Evolutionary conservation across 2,797 vertebrate species (phyloP).

Genomic region (Momotus momota): DNA sequence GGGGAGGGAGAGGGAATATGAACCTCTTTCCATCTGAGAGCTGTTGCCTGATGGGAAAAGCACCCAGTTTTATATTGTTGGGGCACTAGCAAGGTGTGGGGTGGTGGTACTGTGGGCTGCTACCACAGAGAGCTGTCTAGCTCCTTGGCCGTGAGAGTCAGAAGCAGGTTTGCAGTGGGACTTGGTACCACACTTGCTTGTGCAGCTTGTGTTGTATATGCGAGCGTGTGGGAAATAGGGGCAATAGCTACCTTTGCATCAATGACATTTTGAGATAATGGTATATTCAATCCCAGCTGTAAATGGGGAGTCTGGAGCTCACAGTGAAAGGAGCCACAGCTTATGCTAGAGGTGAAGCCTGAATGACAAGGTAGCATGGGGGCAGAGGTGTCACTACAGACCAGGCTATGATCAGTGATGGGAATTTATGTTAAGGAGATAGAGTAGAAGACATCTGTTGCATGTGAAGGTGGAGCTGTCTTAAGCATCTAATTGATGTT

Average conservation of each 20-base stretch:
- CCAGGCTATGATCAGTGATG: neutral
- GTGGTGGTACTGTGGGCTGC: neutral
- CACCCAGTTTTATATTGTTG: neutral
- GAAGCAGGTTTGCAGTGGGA: neutral
- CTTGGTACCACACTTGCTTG: fast-evolving
- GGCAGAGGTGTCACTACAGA: neutral
- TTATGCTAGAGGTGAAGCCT: neutral
- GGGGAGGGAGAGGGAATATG: neutral
- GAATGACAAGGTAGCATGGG: neutral
- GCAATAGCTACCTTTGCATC: neutral
- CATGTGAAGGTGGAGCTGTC: neutral
- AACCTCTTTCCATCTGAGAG: neutral
- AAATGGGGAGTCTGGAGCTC: neutral
- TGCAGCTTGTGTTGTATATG: neutral
- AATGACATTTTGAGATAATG: neutral
- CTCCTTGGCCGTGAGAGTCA: neutral
- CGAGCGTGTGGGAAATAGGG: neutral
- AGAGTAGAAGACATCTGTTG: neutral
- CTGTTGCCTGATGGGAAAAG: neutral
- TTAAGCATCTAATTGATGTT: neutral
- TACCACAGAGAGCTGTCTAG: neutral
- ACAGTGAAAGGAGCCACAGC: neutral
- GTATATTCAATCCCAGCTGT: neutral
- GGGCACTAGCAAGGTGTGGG: neutral
- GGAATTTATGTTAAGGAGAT: neutral